Evolutionary conservation across 2,113 vertebrate species (phyloP).

Genomic region (Penelope pileata): DNA sequence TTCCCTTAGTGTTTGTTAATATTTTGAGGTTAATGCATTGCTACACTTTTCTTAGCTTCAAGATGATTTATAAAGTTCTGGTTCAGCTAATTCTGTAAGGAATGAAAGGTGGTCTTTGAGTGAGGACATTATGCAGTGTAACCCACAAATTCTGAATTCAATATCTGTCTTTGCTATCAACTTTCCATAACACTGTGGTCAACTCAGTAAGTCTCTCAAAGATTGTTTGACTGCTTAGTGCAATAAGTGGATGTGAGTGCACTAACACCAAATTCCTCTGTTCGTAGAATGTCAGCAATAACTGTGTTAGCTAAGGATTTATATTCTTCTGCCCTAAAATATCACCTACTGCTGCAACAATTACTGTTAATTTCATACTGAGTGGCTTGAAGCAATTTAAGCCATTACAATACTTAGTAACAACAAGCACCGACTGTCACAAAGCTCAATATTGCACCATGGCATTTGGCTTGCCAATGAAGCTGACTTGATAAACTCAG

Average conservation of each 20-base stretch:
- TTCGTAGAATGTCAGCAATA: background rate
- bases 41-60: background rate
- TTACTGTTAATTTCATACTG: background rate
- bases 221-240: background rate
- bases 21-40: background rate
- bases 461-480: background rate
- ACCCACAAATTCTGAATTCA: background rate
- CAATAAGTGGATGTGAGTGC: background rate
- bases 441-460: background rate
- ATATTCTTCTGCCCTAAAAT: background rate
- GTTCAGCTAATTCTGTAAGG: background rate
- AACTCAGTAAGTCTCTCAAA: background rate
- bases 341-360: background rate
- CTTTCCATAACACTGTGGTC: background rate
- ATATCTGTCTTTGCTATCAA: background rate
- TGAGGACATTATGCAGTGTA: background rate
- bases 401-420: background rate
- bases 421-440: background rate
- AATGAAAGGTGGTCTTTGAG: background rate
- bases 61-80: slow-evolving; percentile 1
- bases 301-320: background rate
- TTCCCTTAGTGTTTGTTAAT: slow-evolving; percentile 24
- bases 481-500: background rate
- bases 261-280: background rate
- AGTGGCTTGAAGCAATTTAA: background rate